These are phyloP conservation scores for Metacarcinus magister DNA, from an alignment of 2,888 invertebrate species.

Conservation along the genomic window DNA sequence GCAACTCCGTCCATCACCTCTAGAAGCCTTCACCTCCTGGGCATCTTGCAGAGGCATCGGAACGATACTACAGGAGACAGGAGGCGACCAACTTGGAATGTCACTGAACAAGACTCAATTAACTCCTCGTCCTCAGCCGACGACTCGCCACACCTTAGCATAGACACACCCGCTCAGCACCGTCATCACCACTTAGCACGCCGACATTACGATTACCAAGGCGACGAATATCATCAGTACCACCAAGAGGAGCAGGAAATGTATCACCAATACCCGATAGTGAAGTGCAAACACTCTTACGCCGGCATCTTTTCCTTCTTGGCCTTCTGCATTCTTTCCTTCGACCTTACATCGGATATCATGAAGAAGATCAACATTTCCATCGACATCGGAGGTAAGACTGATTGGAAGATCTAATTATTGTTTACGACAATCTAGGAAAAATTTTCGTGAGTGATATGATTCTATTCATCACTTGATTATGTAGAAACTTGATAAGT, in stretches of 20 bases:
- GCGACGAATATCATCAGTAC: neutral
- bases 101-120: neutral
- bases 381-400: constrained; percentile 62
- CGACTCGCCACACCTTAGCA: neutral
- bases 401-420: neutral
- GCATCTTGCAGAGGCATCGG: neutral
- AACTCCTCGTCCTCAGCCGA: neutral
- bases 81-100: neutral
- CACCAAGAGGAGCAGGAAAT: neutral
- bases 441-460: neutral
- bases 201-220: neutral
- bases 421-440: neutral
- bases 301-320: constrained; percentile 63
- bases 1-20: neutral
- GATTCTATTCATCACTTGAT: neutral
- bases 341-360: constrained; percentile 68
- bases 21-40: constrained; percentile 37
- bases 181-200: constrained; percentile 34
- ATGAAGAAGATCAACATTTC: constrained; percentile 71
- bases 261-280: constrained; percentile 35
- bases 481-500: neutral
- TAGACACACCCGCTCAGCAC: neutral
- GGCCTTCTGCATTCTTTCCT: constrained; percentile 69
- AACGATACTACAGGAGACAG: neutral
- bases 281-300: constrained; percentile 71